Percentiles rank a stretch among this genome's conserved stretches.
Evolutionary conservation across 2,113 vertebrate species (phyloP).

Genomic region (Tylochromis polylepis): DNA sequence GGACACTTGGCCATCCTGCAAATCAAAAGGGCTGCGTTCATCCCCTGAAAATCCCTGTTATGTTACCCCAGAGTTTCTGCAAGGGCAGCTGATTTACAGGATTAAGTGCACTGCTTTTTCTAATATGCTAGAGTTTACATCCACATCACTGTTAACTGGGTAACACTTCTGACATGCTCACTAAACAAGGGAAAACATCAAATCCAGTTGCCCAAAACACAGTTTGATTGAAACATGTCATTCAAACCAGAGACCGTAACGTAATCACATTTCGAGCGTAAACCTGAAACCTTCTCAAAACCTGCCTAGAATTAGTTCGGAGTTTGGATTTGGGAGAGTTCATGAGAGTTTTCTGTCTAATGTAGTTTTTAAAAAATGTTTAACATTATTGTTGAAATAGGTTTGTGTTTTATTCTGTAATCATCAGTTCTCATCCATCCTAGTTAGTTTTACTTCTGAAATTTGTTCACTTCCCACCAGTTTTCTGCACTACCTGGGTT

Average conservation of each 20-base stretch:
- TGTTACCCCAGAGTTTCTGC: neutral
- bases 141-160: neutral
- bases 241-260: neutral
- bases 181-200: neutral
- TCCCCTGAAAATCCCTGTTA: neutral
- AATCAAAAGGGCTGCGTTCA: neutral
- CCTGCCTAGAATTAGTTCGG: neutral
- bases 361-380: accelerated
- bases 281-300: neutral
- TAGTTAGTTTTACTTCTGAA: neutral
- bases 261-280: neutral
- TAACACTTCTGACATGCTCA: neutral
- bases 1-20: neutral
- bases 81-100: neutral
- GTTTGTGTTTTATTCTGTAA: neutral
- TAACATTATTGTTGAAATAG: neutral
- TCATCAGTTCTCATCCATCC: neutral
- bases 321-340: neutral
- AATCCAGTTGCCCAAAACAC: neutral
- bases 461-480: neutral
- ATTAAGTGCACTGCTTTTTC: neutral
- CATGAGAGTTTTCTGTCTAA: neutral
- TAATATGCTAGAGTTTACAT: neutral
- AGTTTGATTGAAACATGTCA: neutral
- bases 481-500: neutral